These are phyloP conservation scores for Brachyalestes nurse DNA, from an alignment of 2,797 vertebrate species.

Conservation along the genomic window DNA sequence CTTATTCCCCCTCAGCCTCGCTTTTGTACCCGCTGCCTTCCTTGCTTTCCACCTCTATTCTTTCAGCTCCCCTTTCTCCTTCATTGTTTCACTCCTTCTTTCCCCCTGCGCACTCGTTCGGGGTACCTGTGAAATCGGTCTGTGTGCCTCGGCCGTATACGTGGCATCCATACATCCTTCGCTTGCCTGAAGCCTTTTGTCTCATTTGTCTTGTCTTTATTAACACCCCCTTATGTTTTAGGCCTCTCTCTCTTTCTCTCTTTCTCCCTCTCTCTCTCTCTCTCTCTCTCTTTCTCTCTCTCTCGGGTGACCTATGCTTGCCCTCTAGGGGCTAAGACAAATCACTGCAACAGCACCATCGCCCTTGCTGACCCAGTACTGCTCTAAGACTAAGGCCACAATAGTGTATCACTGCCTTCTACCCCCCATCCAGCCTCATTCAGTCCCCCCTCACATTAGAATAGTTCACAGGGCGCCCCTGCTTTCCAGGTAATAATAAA, in stretches of 20 bases:
- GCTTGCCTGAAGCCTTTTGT: slow-evolving; percentile 45
- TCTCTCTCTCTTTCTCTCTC: slow-evolving; percentile 51
- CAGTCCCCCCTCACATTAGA: slow-evolving; percentile 63
- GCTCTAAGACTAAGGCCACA: slow-evolving; percentile 44
- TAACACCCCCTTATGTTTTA: slow-evolving; percentile 30
- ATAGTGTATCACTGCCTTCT: slow-evolving; percentile 42
- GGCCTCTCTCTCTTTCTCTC: slow-evolving; percentile 46
- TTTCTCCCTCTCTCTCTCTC: slow-evolving; percentile 47
- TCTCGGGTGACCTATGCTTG: slow-evolving; percentile 59
- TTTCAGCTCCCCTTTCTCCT: slow-evolving; percentile 54
- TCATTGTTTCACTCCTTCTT: slow-evolving; percentile 58
- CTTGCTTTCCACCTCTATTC: slow-evolving; percentile 57
- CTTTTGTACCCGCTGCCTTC: slow-evolving; percentile 64
- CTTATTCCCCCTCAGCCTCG: slow-evolving; percentile 58
- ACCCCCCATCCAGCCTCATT: slow-evolving; percentile 60
- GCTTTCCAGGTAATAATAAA: slow-evolving; percentile 76
- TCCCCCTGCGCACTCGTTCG: slow-evolving; percentile 45
- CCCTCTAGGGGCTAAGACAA: slow-evolving; percentile 65
- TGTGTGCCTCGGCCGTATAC: slow-evolving; percentile 21
- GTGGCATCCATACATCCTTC: slow-evolving; percentile 24
- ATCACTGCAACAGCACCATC: slow-evolving; percentile 54
- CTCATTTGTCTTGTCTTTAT: slow-evolving; percentile 52
- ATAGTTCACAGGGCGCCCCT: slow-evolving; percentile 71
- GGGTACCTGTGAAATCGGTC: slow-evolving; percentile 63
- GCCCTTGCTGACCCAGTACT: slow-evolving; percentile 33